Evolutionary conservation across 2,113 vertebrate species (phyloP), one percentile per base, ranked within the genome.

Genomic region (Crotalus viridis): DNA sequence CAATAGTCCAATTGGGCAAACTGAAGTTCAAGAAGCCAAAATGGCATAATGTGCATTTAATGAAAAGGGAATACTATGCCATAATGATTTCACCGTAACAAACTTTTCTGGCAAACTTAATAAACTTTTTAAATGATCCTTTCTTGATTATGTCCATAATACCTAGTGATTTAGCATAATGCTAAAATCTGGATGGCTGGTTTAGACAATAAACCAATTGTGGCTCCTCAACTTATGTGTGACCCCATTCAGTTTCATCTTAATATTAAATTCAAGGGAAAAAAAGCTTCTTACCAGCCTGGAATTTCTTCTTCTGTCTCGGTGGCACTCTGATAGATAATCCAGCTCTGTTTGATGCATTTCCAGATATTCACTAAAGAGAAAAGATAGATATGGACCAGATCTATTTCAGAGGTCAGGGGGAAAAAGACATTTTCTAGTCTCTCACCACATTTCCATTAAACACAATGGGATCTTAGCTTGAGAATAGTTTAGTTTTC

Each of bases 341-440:
- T 99, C 99, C 97, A 99, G 95, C 96, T 99, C 99, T 0, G 97
- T 96, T 96, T 99, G 98, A 94, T 99, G 98, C 17, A 96, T 95
- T 92, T 98, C 97, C 94, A 99, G 97, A 91, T 98, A 97, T 10
- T 99, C 98, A 94, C 99, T 99, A 95, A 26, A 39, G 19, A 56
- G n/a, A 85, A 74, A 57, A 59, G 57, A n/a, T n/a, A 52, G 4
- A n/a, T 0, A 57, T 4, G n/a, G 8, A 17, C 15, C 54, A 85
- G 17, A 85, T 55, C 39, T 33, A 91, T 57, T 52, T 81, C 55
- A 59, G 22, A 85, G 7, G 51, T 54, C n/a, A 24, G 5, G 26
- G 10, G 39, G 0, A 2, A 1, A 19, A 10, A 81, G 26, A 39
- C 0, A 39, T 54, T 56, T 8, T 22, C 28, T 74, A 74, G 21